Evolutionary conservation across 2,797 vertebrate genomes (phyloP).

Genomic region (Garrulus glandarius): DNA sequence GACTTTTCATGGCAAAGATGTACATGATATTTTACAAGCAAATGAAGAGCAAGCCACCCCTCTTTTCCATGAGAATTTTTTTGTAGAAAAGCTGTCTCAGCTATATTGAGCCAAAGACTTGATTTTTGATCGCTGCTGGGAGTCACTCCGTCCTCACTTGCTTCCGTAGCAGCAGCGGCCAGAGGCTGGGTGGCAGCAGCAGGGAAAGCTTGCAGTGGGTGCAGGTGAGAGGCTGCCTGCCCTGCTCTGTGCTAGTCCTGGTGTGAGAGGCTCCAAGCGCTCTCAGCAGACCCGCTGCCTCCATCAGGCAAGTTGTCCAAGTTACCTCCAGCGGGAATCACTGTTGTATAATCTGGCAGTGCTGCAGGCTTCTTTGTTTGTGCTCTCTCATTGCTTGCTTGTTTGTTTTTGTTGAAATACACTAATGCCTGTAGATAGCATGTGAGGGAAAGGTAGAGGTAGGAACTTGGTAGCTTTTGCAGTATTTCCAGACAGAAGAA

Average conservation of each 20-base stretch:
- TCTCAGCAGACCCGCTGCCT: not conserved
- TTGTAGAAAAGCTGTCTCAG: not conserved
- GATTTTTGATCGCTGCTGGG: not conserved
- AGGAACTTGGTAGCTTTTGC: not conserved
- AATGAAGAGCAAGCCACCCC: not conserved
- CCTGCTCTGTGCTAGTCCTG: not conserved
- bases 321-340: not conserved
- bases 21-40: not conserved
- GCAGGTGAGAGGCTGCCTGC: not conserved
- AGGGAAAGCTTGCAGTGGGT: accelerated
- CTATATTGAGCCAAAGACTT: not conserved
- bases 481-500: not conserved
- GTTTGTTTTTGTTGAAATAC: not conserved
- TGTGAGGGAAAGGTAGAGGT: not conserved
- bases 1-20: not conserved
- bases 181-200: accelerated
- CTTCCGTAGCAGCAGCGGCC: not conserved
- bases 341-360: not conserved
- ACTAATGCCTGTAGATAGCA: not conserved
- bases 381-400: not conserved
- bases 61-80: not conserved
- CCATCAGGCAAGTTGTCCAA: not conserved
- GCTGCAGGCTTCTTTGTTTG: not conserved
- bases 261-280: not conserved
- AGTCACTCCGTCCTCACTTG: not conserved